Evolutionary conservation across 2,888 invertebrate genomes (phyloP), one percentile per base, ranked within the genome.

Genomic region (Pheosia tremula): DNA sequence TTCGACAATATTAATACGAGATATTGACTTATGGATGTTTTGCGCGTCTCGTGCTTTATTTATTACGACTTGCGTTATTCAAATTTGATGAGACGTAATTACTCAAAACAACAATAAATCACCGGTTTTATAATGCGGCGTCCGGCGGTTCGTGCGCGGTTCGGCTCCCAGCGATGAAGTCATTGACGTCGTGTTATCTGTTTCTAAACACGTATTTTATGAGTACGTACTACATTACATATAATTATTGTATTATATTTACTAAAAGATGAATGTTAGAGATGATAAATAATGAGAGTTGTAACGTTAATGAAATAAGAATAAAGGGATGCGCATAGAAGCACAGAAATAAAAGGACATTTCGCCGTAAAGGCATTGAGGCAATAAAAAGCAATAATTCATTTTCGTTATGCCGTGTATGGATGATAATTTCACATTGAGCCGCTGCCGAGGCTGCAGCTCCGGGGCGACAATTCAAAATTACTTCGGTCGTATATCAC

Each of bases 81-180:
- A 92, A 92, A 92, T 92, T 92, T 91, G 91, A 93, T 93, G 91
- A 89, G 90, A 89, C 89, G 88, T 91, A 87, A 93, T 93, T 91
- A 92, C 86, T 92, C 92, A 91, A 89, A 91, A 90, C 89, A 90
- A 72, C 78, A 82, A 92, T 93, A 93, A 93, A 93, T 93, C 91
- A 93, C 85, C 79, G 73, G 82, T 82, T 88, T 88, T 88, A 88
- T 89, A 90, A 86, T 85, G 81, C 81, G 83, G 77, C 72, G 86
- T 83, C 86, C 83, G 84, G 82, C 84, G 85, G 88, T 89, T 88
- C 83, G 87, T 83, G 84, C 84, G 81, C 83, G 79, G 80, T 82
- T 79, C 79, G 79, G 77, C 73, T 79, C 75, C 74, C 55, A 61
- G 39, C 50, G 87, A 90, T 88, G 87, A 88, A 90, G 84, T 88